Base-by-base conservation (phyloP, 2,113 vertebrate species). In the Cebidichthys violaceus region DNA sequence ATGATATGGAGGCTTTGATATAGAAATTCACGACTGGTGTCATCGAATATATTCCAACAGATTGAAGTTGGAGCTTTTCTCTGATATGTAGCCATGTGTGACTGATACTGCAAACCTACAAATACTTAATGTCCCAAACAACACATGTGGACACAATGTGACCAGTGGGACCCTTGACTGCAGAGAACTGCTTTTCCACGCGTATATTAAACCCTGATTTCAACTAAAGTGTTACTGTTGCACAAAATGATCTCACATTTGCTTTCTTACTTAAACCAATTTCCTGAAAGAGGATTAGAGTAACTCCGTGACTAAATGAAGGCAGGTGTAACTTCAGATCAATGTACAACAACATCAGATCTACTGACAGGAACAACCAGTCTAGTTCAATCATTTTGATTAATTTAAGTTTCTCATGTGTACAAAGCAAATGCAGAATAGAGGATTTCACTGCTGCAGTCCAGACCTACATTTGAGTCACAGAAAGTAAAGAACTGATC, bases 1-100 rank as follows among this genome's bases (percentile, higher is more conserved):
- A 87, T 54, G 54, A 79, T 75, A 39, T 67, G 65, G 64, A 64
- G 59, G 55, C 43, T 73, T 75, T 71, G 31, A 60, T 52, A n/a
- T 31, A 43, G 33, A 65, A 57, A 55, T 62, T 33, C 52, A 67
- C 29, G 75, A 20, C 20, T 31, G 22, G 66, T 62, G 41, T 52
- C 9, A 20, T 52, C 14, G 7, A 68, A 50, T 64, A 50, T 9
- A 67, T 73, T 73, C 50, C 7, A 55, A 17, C 15, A 39, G 43
- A 24, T 71, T 70, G 11, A 64, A 75, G 9, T 69, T 37, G 1
- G 22, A 79, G 20, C 4, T 29, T 60, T 45, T 75, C 33, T 65
- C 13, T 50, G 33, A 0, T 9, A 2, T 52, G 15, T 41, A 75
- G 4, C 0, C n/a, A 18, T 33, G 4, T 54, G 5, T 60, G 22